Evolutionary conservation across 2,797 vertebrate species (phyloP).

Genomic region (Aeoliscus strigatus): DNA sequence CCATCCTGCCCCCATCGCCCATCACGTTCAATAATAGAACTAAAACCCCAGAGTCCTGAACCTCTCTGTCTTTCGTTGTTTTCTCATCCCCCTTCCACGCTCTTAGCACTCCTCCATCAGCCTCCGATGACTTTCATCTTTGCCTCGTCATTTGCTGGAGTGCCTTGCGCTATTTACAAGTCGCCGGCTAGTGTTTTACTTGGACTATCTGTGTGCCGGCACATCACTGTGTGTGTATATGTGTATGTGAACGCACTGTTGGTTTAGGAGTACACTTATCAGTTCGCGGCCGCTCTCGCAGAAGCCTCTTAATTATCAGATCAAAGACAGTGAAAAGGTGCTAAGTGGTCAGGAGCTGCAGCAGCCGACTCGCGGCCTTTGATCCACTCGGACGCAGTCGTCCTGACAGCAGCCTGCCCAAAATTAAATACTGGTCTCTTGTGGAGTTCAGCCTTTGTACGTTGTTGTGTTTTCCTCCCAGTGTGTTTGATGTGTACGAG

Average conservation of each 20-base stretch:
- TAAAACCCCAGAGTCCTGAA: constrained; percentile 30
- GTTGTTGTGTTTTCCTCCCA: constrained; percentile 38
- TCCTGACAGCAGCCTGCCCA: constrained; percentile 59
- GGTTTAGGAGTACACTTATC: constrained; percentile 67
- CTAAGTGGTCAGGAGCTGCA: constrained; percentile 71
- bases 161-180: constrained; percentile 61
- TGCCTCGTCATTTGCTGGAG: constrained; percentile 68
- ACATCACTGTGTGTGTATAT: too few relatives aligned
- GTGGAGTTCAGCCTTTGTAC: constrained; percentile 46
- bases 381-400: constrained; percentile 68
- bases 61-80: constrained; percentile 17
- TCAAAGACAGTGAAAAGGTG: constrained; percentile 77
- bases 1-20: constrained; percentile 17
- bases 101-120: constrained; percentile 68
- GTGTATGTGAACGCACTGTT: too few relatives aligned
- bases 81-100: constrained; percentile 42
- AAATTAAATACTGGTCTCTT: constrained; percentile 69
- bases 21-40: constrained; percentile 54
- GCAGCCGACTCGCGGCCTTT: constrained; percentile 71
- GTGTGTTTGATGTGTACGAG: constrained; percentile 63
- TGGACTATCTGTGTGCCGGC: too few relatives aligned
- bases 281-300: constrained; percentile 76
- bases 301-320: constrained; percentile 77
- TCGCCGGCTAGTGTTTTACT: constrained; percentile 54
- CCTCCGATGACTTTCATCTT: constrained; percentile 77